Evolutionary conservation across 2,797 vertebrate genomes (phyloP).

Genomic region (Coluber constrictor): DNA sequence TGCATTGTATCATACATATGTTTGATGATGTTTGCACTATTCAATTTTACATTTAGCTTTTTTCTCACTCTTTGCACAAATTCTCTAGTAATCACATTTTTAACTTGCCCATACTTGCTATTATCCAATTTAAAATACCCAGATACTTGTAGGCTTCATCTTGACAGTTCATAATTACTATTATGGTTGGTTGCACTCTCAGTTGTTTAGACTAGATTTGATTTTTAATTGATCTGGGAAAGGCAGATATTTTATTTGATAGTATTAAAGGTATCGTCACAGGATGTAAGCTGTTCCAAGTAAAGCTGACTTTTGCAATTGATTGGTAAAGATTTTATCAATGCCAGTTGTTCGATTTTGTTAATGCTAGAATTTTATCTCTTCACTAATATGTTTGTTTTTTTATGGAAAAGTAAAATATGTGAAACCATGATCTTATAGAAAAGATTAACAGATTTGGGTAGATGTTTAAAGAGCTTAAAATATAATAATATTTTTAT

Average conservation of each 20-base stretch:
- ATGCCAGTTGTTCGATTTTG: neutral
- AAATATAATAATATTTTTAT: neutral
- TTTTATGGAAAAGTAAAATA: neutral
- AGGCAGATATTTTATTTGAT: neutral
- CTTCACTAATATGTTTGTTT: neutral
- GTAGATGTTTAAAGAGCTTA: neutral
- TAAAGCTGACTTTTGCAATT: neutral
- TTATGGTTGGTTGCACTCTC: neutral
- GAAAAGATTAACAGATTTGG: neutral
- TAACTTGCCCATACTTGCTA: neutral
- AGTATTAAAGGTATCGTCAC: neutral
- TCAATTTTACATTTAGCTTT: neutral
- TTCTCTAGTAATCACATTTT: neutral
- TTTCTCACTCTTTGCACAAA: neutral
- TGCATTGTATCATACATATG: neutral
- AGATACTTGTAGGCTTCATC: neutral
- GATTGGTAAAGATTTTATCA: neutral
- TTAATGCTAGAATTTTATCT: neutral
- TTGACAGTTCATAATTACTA: neutral
- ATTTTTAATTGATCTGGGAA: neutral
- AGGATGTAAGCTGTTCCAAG: neutral
- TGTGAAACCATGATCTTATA: neutral
- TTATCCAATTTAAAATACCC: neutral
- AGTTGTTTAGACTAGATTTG: neutral
- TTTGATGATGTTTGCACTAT: neutral